A percentile compares a stretch with the other conserved stretches of the same genome.
Conservation (phyloP, 1,140 invertebrate genomes). For the Stenopsyche tienmushanensis region DNA sequence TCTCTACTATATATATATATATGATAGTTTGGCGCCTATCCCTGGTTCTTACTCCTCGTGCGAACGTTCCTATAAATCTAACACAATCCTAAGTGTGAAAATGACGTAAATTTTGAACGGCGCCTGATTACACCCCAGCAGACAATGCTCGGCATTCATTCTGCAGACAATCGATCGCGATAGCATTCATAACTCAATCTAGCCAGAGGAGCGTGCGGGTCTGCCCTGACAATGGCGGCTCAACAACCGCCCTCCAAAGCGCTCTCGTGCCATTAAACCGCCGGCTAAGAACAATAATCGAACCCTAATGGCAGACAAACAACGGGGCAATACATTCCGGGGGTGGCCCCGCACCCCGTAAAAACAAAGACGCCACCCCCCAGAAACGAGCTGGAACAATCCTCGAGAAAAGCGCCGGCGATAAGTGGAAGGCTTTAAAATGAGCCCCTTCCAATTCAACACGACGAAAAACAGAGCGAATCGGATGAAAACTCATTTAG, state of each 20-base stretch:
- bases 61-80: no score
- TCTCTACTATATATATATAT: no score
- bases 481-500: neutral
- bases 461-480: neutral
- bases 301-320: constrained; percentile 32
- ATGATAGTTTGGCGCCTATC: no score
- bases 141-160: neutral
- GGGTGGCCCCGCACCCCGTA: neutral
- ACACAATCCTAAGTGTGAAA: neutral
- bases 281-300: constrained; percentile 31
- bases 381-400: neutral
- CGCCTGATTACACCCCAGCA: neutral
- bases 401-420: neutral
- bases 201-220: neutral
- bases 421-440: constrained; percentile 9
- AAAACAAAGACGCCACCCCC: constrained; percentile 6
- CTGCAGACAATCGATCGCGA: constrained; percentile 4
- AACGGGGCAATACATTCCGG: constrained; percentile 1
- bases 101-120: neutral
- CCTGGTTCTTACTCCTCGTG: no score
- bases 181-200: neutral
- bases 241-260: neutral
- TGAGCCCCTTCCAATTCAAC: neutral
- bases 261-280: neutral
- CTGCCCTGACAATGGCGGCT: neutral